Base-by-base conservation (phyloP, 1,140 invertebrate species). In the Drosophila setifemur region DNA sequence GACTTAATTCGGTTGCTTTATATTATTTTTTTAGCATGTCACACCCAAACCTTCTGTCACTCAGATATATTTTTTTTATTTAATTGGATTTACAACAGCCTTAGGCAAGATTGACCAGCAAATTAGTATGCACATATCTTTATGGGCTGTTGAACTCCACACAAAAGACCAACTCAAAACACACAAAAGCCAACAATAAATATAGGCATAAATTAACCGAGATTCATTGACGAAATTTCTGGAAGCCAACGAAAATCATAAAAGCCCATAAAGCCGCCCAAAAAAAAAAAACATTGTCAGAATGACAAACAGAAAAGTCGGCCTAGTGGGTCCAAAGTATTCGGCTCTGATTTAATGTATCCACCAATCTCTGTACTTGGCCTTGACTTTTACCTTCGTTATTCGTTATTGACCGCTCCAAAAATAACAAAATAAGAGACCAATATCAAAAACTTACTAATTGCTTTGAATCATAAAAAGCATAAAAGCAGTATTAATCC, bases 371-470 rank as follows among this genome's bases (percentile, higher is more conserved):
- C 31, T 29, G 29, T 14, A 31, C 16, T 52, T 54, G 75, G 49
- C 81, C 81, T 86, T 85, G 81, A 85, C 81, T 85, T 85, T 81
- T 44, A 81, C 75, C 81, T 85, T 72, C 48, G 66, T 50, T 74
- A 69, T 50, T 74, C 42, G 50, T 35, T 18, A n/a, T 35, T 33
- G 35, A 63, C 49, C 50, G 47, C 11, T 39, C 29, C 16, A 45
- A 57, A 19, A 31, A 8, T 18, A 23, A 23, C 14, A 11, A 37
- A 37, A 4, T 4, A 9, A 14, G 39, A 26, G 60, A n/a, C 14
- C 11, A 29, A 37, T 48, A 63, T 64, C 55, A 49, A 67, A 67
- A 68, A 68, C 60, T 47, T 50, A 71, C 37, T 70, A 85, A 71
- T 71, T 71, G 67, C 58, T 85, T 64, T 1, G 53, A 28, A 31